Evolutionary conservation across 1,140 invertebrate species (phyloP).

Genomic region (Listronotus oregonensis): DNA sequence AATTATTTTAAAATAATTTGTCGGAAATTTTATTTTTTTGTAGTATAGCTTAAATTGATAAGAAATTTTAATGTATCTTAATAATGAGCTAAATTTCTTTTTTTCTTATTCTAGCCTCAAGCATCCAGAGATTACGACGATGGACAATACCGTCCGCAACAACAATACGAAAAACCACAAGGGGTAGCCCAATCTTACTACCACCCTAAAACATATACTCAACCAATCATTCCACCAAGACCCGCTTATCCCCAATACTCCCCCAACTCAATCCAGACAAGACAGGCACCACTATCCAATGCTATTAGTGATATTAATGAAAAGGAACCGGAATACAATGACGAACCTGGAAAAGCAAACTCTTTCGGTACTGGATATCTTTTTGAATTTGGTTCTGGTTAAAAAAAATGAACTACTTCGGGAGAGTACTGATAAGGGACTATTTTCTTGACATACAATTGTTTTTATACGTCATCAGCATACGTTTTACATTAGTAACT

Average conservation of each 20-base stretch:
- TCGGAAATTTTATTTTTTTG: too few species aligned
- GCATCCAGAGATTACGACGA: slow-evolving; percentile 36
- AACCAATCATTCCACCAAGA: slow-evolving; percentile 14
- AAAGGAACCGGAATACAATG: slow-evolving; percentile 48
- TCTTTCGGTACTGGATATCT: slow-evolving; percentile 65
- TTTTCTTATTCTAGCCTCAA: slow-evolving; percentile 16
- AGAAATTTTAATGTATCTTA: too few species aligned
- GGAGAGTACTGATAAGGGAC: neutral
- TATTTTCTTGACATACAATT: neutral
- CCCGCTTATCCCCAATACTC: slow-evolving; percentile 29
- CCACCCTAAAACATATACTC: slow-evolving; percentile 13
- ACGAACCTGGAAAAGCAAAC: slow-evolving; percentile 58
- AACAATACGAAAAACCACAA: slow-evolving; percentile 39
- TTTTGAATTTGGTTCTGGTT: slow-evolving; percentile 59
- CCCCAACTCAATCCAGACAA: neutral
- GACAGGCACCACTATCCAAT: slow-evolving; percentile 31
- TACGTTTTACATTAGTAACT: too few species aligned
- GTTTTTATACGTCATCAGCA: too few species aligned
- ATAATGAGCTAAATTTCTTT: too few species aligned
- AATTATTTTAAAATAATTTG: too few species aligned
- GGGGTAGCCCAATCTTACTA: slow-evolving; percentile 22
- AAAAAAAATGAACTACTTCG: neutral
- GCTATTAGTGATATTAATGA: slow-evolving; percentile 32
- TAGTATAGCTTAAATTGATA: too few species aligned
- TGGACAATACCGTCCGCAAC: slow-evolving; percentile 44